A percentile compares a stretch with the other conserved stretches of the same genome.
These are phyloP conservation scores for Nephrocerus scutellatus DNA, from an alignment of 2,888 invertebrate genomes.

Conservation along the genomic window DNA sequence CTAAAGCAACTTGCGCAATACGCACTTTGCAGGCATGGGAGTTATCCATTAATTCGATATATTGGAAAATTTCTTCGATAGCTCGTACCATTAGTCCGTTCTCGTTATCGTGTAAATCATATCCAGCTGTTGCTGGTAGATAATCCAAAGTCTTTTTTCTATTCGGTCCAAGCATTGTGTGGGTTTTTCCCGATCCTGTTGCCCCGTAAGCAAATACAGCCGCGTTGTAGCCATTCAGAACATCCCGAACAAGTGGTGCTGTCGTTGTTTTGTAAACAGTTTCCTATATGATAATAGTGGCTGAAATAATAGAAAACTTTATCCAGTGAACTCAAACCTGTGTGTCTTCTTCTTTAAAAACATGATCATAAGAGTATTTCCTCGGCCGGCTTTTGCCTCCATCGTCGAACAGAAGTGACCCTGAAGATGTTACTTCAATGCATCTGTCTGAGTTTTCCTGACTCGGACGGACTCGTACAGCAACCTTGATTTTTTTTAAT, in stretches of 20 bases:
- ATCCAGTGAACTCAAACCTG: conserved; percentile 67
- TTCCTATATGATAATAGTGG: conserved; percentile 46
- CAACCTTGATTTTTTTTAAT: conserved; percentile 54
- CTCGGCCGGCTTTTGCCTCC: conserved; percentile 61
- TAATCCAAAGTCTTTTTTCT: conserved; percentile 37
- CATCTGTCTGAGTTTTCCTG: conserved; percentile 59
- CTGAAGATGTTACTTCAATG: conserved; percentile 45
- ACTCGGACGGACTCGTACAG: conserved; percentile 82
- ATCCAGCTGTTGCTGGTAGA: conserved; percentile 22
- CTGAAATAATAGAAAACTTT: too few relatives aligned
- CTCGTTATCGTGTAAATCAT: conserved; percentile 33
- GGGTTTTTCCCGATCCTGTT: conserved; percentile 48
- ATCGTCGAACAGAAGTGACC: conserved; percentile 46
- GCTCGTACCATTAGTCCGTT: conserved; percentile 48
- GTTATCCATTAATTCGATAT: conserved; percentile 41
- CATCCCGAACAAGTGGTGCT: conserved; percentile 75
- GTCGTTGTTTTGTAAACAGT: conserved; percentile 84
- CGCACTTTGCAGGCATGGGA: conserved; percentile 37
- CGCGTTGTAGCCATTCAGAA: conserved; percentile 83
- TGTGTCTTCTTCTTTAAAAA: conserved; percentile 78
- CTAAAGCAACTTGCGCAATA: neutral
- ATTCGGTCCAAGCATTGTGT: conserved; percentile 47
- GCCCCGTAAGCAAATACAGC: conserved; percentile 84
- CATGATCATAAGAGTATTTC: conserved; percentile 83
- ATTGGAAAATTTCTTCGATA: conserved; percentile 46